Percentiles rank a stretch among this genome's conserved stretches.
These are phyloP conservation scores for Carcina quercana DNA, from an alignment of 2,888 invertebrate species.

Conservation along the genomic window DNA sequence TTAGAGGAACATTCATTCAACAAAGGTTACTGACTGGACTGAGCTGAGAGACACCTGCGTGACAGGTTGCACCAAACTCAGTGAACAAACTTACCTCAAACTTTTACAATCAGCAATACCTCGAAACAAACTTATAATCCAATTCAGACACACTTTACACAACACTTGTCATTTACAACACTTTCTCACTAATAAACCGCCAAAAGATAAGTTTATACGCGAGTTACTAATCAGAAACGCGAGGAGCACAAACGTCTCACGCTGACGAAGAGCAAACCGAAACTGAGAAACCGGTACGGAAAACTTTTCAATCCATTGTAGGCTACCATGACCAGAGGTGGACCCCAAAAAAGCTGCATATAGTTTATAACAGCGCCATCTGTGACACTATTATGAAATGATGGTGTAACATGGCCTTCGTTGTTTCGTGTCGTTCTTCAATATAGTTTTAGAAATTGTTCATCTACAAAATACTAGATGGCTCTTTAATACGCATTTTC, in stretches of 20 bases:
- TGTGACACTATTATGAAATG: too few species aligned
- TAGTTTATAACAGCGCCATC: slow-evolving; percentile 11
- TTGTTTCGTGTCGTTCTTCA: too few species aligned
- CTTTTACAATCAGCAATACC: slow-evolving; percentile 25
- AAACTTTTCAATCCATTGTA: too few species aligned
- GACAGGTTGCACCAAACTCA: slow-evolving; percentile 62
- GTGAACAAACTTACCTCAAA: slow-evolving; percentile 47
- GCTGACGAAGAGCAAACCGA: slow-evolving; percentile 39
- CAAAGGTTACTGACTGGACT: slow-evolving; percentile 61
- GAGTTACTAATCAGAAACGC: slow-evolving; percentile 38
- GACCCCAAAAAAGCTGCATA: slow-evolving; percentile 13
- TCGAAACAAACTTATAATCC: slow-evolving; percentile 23
- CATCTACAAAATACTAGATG: too few species aligned
- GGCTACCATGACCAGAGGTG: too few species aligned
- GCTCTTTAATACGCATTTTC: too few species aligned
- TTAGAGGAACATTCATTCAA: slow-evolving; percentile 29
- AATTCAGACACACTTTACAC: slow-evolving; percentile 25
- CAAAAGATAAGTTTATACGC: slow-evolving; percentile 55
- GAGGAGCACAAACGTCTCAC: slow-evolving; percentile 27
- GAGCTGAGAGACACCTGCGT: slow-evolving; percentile 68
- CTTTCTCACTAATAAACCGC: slow-evolving; percentile 37
- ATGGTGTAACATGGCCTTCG: too few species aligned
- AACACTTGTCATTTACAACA: slow-evolving; percentile 35
- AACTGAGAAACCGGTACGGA: too few species aligned
- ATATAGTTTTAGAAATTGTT: too few species aligned